These are phyloP conservation scores for Tetropium fuscum DNA, from an alignment of 2,888 invertebrate species.

Conservation along the genomic window DNA sequence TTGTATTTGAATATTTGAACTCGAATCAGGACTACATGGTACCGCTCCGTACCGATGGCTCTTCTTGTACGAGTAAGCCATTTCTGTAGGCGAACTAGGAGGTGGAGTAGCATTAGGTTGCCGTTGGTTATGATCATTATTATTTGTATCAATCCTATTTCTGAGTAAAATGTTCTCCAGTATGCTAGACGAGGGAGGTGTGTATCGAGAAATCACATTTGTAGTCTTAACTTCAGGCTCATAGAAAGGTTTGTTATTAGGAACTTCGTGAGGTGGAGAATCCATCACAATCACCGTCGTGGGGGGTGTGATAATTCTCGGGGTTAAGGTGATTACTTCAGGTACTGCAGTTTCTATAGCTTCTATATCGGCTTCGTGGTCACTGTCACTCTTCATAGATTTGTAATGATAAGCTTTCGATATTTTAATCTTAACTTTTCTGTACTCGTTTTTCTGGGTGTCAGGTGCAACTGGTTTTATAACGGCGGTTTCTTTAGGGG, in stretches of 20 bases:
- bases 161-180: constrained; percentile 90
- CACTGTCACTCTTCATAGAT: constrained; percentile 71
- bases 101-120: constrained; percentile 78
- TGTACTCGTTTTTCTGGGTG: constrained; percentile 85
- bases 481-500: constrained; percentile 68
- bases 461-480: constrained; percentile 70
- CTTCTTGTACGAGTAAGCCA: constrained; percentile 94
- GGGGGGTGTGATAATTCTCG: constrained; percentile 66
- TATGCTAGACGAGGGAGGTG: constrained; percentile 82
- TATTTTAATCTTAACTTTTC: constrained; percentile 95
- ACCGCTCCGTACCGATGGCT: constrained; percentile 86
- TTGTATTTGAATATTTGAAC: constrained; percentile 75
- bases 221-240: constrained; percentile 75
- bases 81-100: constrained; percentile 88
- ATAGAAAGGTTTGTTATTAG: constrained; percentile 77
- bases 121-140: constrained; percentile 63
- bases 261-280: constrained; percentile 67
- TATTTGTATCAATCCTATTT: constrained; percentile 72
- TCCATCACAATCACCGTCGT: constrained; percentile 77
- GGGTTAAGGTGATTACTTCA: constrained; percentile 60
- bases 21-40: constrained; percentile 88
- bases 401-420: constrained; percentile 81
- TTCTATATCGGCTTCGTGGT: constrained; percentile 67
- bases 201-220: constrained; percentile 74
- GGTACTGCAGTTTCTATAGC: constrained; percentile 68